These are phyloP conservation scores for Gyps fulvus DNA, from an alignment of 2,113 vertebrate species.

Conservation along the genomic window DNA sequence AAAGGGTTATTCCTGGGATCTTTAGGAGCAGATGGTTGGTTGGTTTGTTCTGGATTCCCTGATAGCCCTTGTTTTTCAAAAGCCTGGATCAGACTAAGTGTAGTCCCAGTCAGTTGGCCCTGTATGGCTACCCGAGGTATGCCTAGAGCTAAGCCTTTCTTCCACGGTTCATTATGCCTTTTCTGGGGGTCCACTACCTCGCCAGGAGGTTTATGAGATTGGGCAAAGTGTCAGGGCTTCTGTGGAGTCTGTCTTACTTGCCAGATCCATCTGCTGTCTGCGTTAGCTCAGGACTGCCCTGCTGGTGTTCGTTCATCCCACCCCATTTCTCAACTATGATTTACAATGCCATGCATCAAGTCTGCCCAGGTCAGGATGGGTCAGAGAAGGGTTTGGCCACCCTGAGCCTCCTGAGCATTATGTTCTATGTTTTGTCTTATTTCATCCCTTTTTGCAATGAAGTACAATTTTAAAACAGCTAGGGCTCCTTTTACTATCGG, in stretches of 20 bases:
- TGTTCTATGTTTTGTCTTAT: not conserved
- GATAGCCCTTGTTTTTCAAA: not conserved
- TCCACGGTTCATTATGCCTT: not conserved
- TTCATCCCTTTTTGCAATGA: not conserved
- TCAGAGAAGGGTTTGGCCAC: rapidly evolving
- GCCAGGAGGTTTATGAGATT: not conserved
- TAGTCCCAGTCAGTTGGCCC: no score
- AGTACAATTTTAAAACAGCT: not conserved
- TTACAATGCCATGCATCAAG: not conserved
- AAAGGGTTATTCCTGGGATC: not conserved
- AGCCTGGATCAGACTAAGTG: not conserved
- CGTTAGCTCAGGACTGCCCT: rapidly evolving
- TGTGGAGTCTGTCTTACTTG: not conserved
- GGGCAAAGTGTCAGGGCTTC: rapidly evolving
- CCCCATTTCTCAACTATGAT: not conserved
- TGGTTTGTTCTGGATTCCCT: not conserved
- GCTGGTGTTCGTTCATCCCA: not conserved
- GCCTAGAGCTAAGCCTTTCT: not conserved
- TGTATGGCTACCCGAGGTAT: not conserved
- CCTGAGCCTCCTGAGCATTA: not conserved
- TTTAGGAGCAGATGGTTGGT: not conserved
- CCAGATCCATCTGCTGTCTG: rapidly evolving
- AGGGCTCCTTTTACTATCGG: not conserved
- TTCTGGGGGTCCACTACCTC: not conserved
- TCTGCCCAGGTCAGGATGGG: not conserved